These are phyloP conservation scores for Penelope pileata DNA, from an alignment of 2,113 vertebrate genomes.

Conservation along the genomic window DNA sequence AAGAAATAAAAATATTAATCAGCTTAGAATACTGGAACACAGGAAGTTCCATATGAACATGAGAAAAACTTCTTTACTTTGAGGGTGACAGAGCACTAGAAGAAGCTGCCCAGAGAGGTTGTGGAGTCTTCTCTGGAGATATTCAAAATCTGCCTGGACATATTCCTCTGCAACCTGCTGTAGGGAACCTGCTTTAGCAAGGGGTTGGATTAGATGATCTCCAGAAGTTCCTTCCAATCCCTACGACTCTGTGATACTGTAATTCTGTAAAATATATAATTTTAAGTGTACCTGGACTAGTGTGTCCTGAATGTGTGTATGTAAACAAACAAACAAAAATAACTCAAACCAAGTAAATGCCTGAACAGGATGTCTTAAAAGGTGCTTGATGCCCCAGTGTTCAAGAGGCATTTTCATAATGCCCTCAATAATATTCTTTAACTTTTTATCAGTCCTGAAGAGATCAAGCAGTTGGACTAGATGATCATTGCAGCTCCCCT, in stretches of 20 bases:
- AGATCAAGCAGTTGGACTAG: background rate
- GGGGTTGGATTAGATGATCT: too few species aligned
- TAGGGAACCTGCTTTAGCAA: too few species aligned
- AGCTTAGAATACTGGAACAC: background rate
- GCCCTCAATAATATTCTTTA: background rate
- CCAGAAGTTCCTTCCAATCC: too few species aligned
- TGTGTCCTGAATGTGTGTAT: background rate
- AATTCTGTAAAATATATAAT: background rate
- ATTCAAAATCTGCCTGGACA: too few species aligned
- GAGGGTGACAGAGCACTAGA: too few species aligned
- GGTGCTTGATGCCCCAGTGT: background rate
- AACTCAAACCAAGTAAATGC: background rate
- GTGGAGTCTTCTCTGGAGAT: too few species aligned
- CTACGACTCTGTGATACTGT: too few species aligned
- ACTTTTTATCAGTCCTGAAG: background rate
- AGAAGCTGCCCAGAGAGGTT: too few species aligned
- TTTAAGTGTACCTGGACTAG: background rate
- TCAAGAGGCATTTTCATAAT: background rate
- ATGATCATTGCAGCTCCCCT: background rate
- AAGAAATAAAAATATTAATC: background rate
- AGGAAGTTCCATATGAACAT: too few species aligned
- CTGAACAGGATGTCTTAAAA: background rate
- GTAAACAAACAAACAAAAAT: background rate
- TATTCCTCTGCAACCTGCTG: too few species aligned
- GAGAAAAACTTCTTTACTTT: too few species aligned